A percentile compares a stretch with the other conserved stretches of the same genome.
Conservation (phyloP, 2,113 vertebrate genomes). For the Arenaria interpres region DNA sequence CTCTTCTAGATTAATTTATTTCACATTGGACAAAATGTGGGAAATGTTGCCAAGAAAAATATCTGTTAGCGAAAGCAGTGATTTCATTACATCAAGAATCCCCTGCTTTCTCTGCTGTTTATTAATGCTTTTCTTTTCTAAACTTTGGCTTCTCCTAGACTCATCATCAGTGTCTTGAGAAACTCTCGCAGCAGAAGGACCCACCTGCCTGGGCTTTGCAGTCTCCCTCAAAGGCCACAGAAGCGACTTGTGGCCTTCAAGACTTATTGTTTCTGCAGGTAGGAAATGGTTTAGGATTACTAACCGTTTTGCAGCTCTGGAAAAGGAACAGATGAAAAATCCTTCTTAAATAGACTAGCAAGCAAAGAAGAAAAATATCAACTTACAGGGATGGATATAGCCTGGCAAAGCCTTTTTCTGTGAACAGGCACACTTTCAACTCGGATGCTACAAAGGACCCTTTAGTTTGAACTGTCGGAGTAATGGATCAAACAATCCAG, state of each 20-base stretch:
- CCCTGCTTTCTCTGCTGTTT: neutral
- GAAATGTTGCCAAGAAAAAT: neutral
- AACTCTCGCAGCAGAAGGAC: neutral
- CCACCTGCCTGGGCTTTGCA: neutral
- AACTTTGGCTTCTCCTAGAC: neutral
- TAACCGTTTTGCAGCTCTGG: neutral
- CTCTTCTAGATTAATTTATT: neutral
- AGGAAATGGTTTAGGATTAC: neutral
- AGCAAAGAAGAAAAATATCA: neutral
- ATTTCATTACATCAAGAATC: neutral
- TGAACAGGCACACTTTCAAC: neutral
- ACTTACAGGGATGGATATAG: neutral
- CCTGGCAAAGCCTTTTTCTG: neutral
- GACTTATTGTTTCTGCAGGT: neutral
- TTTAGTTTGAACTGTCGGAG: neutral
- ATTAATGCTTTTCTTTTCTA: neutral
- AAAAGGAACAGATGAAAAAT: neutral
- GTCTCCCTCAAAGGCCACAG: neutral
- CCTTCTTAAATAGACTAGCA: neutral
- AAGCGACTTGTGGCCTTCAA: neutral
- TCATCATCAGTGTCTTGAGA: neutral
- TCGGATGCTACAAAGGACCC: neutral
- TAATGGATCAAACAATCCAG: neutral
- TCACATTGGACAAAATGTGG: neutral
- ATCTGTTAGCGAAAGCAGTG: neutral